phyloP scores from a whole-genome alignment of 1,140 invertebrate genomes.

The Drosophila repletoides region DNA sequence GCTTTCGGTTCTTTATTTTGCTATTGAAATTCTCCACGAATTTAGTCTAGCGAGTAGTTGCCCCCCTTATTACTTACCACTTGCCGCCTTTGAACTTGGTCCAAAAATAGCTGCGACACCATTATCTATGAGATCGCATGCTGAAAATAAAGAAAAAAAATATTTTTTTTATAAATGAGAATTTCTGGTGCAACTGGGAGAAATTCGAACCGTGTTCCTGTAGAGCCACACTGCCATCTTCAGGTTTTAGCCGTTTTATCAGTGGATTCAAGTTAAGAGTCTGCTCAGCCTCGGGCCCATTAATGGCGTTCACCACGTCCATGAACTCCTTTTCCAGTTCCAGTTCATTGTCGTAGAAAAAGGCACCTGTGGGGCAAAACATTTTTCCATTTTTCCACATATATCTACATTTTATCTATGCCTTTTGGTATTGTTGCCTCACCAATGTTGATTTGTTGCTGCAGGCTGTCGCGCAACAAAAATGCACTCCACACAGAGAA shows the following conservation, averaged over 20 bases:
- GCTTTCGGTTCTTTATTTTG: conserved; percentile 14
- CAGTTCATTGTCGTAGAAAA: conserved; percentile 82
- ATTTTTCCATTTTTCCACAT: neutral
- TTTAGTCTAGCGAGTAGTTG: neutral
- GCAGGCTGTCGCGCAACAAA: conserved; percentile 40
- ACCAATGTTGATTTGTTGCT: conserved; percentile 74
- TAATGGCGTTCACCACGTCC: conserved; percentile 80
- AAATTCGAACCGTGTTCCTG: conserved; percentile 60
- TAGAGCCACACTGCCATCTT: conserved; percentile 56
- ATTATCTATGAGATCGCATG: conserved; percentile 84
- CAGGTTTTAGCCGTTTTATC: conserved; percentile 53
- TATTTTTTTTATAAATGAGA: conserved; percentile 8
- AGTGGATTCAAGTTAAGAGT: conserved; percentile 36
- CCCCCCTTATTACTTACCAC: conserved; percentile 70
- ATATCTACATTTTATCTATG: neutral
- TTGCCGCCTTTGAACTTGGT: conserved; percentile 85
- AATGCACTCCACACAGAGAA: conserved; percentile 68
- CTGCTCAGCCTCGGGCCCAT: conserved; percentile 51
- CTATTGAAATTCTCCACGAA: conserved; percentile 43
- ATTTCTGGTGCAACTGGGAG: neutral
- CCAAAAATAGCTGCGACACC: conserved; percentile 92
- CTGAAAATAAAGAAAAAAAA: conserved; percentile 72
- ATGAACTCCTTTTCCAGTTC: conserved; percentile 82
- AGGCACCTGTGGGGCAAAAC: conserved; percentile 73
- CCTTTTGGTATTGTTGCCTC: conserved; percentile 10